phyloP scores from a whole-genome alignment of 1,140 invertebrate genomes.

The Drosophila paulistorum region DNA sequence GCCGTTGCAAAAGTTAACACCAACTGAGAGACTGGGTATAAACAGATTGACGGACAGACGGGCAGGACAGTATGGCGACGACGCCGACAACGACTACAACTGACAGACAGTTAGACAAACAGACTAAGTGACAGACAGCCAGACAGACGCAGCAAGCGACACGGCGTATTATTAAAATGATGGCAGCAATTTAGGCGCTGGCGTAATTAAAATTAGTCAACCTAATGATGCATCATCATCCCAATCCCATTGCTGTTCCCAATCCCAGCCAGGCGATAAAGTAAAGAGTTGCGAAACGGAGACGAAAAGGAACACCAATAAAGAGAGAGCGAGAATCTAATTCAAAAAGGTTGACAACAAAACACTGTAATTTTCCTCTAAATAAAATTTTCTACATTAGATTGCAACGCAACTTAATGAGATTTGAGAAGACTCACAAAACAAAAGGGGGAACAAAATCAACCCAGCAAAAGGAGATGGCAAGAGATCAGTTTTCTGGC shows the following conservation, averaged over 20 bases:
- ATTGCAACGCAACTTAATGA: too few species aligned
- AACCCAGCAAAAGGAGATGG: too few species aligned
- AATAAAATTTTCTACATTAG: too few species aligned
- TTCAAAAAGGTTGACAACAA: background rate
- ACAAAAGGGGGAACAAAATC: too few species aligned
- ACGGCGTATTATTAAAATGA: constrained; percentile 77
- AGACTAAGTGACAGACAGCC: background rate
- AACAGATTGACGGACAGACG: constrained; percentile 34
- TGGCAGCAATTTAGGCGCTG: constrained; percentile 75
- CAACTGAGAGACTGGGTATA: constrained; percentile 44
- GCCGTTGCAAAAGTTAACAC: constrained; percentile 63
- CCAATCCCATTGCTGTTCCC: constrained; percentile 21
- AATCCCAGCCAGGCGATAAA: constrained; percentile 24
- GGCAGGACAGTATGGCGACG: constrained; percentile 2
- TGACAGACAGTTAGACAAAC: constrained; percentile 9
- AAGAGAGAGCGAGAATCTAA: background rate
- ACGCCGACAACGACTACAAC: constrained; percentile 7
- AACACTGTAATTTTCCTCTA: too few species aligned
- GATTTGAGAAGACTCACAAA: too few species aligned
- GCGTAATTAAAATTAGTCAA: constrained; percentile 80
- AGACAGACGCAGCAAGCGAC: constrained; percentile 23
- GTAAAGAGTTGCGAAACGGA: constrained; percentile 9
- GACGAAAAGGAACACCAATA: background rate
- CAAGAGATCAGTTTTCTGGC: too few species aligned
- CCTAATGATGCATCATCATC: constrained; percentile 74